These are phyloP conservation scores for Gibbula magus DNA, from an alignment of 2,888 invertebrate genomes.

Conservation along the genomic window DNA sequence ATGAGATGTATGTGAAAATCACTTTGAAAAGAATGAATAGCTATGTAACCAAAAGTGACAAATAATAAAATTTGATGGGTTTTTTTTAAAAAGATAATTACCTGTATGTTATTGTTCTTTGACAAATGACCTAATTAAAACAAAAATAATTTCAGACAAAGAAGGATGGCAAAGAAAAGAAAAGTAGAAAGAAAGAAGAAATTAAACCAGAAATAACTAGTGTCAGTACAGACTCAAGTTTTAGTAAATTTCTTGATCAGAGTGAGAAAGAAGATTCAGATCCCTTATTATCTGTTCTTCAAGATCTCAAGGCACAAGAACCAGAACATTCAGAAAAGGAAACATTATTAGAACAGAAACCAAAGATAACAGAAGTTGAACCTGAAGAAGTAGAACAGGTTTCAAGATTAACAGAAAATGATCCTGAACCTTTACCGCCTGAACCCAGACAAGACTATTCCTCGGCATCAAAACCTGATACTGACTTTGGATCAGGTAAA, in stretches of 20 bases:
- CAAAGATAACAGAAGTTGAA: not conserved
- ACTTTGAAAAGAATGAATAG: no score
- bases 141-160: not conserved
- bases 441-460: not conserved
- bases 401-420: not conserved
- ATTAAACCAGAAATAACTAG: not conserved
- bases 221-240: not conserved
- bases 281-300: not conserved
- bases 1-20: no score
- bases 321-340: not conserved
- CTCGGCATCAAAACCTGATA: not conserved
- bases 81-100: no score
- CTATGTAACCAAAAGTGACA: no score
- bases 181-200: not conserved
- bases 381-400: not conserved
- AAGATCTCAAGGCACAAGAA: not conserved
- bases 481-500: no score
- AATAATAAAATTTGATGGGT: no score
- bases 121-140: no score
- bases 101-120: no score
- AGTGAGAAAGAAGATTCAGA: slow-evolving; percentile 1
- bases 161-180: not conserved
- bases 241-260: not conserved
- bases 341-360: not conserved
- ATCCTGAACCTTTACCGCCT: not conserved